Base-by-base conservation (phyloP, 2,797 vertebrate species). In the Acipenser ruthenus region DNA sequence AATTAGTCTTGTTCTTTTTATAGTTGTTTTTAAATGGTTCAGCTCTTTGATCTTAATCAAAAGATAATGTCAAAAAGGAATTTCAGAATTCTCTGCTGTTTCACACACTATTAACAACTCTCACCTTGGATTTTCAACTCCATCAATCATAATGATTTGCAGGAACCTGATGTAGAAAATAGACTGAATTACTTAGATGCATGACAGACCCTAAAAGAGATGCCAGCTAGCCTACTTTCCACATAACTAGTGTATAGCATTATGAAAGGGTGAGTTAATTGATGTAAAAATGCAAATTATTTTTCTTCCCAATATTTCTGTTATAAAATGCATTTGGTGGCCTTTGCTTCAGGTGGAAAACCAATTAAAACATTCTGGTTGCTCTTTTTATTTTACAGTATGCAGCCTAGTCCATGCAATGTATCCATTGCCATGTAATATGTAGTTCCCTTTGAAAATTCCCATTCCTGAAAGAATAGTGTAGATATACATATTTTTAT, bases 141-240 rank as follows among this genome's bases (percentile, higher is more conserved):
- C 64, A 70, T 75, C 73, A 73, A 65, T 75, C 71, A 75, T n/a
- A 66, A 62, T 69, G 68, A 63, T 66, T 67, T 65, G 67, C 56
- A 12, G 62, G 65, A 56, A 74, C 50, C 56, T 72, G 70, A 73
- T 73, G 66, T 63, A 68, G 68, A 56, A 65, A 63, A 60, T 52
- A 63, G 68, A 67, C 18, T 49, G 51, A 37, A 58, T 70, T 59
- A 18, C 64, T 68, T 51, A 62, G 50, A 62, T 62, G 64, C 49
- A 65, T 65, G 50, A 49, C 62, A 60, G 58, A 56, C 67, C 8
- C 48, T 59, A 49, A 65, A 70, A 67, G 58, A 48, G 64, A 60
- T 64, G 60, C 70, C 18, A 53, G 49, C 66, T 69, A 64, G 18
- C 68, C 66, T 71, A 66, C 55, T 71, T 76, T 72, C 69, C 63